A percentile compares a stretch with the other conserved stretches of the same genome.
phyloP scores from a whole-genome alignment of 2,113 vertebrate genomes.

The Xiphophorus hellerii region DNA sequence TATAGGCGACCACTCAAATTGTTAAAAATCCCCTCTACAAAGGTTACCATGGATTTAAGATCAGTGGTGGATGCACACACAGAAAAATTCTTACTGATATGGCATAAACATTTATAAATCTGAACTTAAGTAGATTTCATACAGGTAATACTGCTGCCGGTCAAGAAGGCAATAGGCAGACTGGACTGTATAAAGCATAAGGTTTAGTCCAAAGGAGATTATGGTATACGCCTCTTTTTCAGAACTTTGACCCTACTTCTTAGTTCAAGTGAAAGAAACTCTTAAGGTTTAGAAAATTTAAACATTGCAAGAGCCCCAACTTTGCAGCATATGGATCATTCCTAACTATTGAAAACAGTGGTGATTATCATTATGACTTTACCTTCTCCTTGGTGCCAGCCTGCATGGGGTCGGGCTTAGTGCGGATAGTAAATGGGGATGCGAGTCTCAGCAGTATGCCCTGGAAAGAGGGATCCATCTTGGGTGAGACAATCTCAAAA shows the following conservation, averaged over 20 bases:
- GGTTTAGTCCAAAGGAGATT: too few species aligned
- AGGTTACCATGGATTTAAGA: too few species aligned
- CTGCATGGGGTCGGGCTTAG: conserved; percentile 85
- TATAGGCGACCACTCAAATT: too few species aligned
- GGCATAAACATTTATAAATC: too few species aligned
- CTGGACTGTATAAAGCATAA: neutral
- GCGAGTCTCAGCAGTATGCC: conserved; percentile 91
- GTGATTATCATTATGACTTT: conserved; percentile 52
- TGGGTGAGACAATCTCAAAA: conserved; percentile 96
- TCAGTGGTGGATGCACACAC: too few species aligned
- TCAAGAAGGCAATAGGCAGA: neutral
- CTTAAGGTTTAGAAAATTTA: neutral
- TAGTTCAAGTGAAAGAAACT: neutral
- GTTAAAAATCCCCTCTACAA: too few species aligned
- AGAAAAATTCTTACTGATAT: too few species aligned
- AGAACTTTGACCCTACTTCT: neutral
- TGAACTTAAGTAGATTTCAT: too few species aligned
- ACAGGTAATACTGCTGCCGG: too few species aligned
- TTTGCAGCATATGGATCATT: neutral
- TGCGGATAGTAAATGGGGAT: conserved; percentile 95
- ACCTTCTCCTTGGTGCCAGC: conserved; percentile 94
- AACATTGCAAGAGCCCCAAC: neutral
- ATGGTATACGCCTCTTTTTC: neutral
- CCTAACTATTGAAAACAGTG: neutral
- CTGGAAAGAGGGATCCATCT: conserved; percentile 91